phyloP scores from a whole-genome alignment of 2,797 vertebrate species.

The Sciurus carolinensis region DNA sequence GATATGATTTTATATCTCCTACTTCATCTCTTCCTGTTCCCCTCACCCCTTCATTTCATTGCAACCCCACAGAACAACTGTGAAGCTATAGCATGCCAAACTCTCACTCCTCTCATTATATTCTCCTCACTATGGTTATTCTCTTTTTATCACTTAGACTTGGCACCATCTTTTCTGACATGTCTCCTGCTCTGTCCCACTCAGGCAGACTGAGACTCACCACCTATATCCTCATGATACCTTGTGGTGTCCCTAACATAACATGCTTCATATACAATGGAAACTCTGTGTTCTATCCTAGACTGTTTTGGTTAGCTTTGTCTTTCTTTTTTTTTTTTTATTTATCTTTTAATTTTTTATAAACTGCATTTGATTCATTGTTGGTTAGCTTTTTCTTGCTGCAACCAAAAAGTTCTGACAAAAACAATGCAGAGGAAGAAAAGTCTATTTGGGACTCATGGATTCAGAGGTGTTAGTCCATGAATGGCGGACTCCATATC shows the following conservation, averaged over 20 bases:
- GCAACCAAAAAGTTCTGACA: no score
- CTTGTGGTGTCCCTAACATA: neutral
- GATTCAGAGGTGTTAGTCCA: no score
- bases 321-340: no score
- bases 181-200: neutral
- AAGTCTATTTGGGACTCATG: no score
- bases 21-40: neutral
- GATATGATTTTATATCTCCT: neutral
- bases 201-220: neutral
- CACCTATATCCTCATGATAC: neutral
- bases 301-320: no score
- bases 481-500: neutral
- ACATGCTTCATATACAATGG: neutral
- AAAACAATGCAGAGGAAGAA: no score
- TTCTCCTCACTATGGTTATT: neutral
- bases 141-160: neutral
- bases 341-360: no score
- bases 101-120: neutral
- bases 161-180: neutral
- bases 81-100: neutral
- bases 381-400: no score
- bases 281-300: neutral
- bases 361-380: no score
- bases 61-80: neutral
- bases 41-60: neutral